A percentile compares a stretch with the other conserved stretches of the same genome.
Conservation (phyloP, 2,797 vertebrate genomes). For the Ispidina picta region DNA sequence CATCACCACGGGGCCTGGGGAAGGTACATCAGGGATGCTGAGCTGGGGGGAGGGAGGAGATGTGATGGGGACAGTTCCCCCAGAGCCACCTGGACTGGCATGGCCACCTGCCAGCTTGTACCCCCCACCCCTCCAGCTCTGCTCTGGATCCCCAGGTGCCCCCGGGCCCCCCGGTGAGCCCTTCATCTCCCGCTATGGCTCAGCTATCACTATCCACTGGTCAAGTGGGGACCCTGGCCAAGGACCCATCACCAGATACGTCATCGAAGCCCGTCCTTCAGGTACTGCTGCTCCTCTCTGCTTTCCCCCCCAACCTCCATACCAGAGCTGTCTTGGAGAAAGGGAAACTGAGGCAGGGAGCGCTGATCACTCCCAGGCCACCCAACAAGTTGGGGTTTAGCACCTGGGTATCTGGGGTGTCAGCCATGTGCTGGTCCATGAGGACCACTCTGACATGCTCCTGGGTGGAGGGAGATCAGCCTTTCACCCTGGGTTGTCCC, state of each 20-base stretch:
- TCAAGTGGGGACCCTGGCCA: constrained; percentile 91
- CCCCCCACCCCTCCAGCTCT: not conserved
- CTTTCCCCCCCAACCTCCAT: accelerated
- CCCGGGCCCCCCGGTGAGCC: constrained; percentile 93
- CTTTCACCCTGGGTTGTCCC: accelerated
- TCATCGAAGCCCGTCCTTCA: constrained; percentile 95
- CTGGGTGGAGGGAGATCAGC: not conserved
- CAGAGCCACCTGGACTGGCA: not conserved
- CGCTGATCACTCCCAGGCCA: not conserved
- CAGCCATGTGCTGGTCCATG: accelerated
- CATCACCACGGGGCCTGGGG: constrained; percentile 94
- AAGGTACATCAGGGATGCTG: constrained; percentile 74
- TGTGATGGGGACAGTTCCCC: not conserved
- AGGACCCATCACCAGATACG: constrained; percentile 92
- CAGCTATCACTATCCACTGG: constrained; percentile 95
- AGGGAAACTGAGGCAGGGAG: not conserved
- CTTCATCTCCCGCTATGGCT: constrained; percentile 91
- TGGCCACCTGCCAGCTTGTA: accelerated
- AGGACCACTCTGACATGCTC: accelerated
- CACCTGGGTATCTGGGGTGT: accelerated
- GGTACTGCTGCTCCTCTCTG: constrained; percentile 71
- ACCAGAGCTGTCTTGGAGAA: not conserved
- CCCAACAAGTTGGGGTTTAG: accelerated
- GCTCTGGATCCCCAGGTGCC: constrained; percentile 81
- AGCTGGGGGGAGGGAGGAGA: accelerated